Base-by-base conservation (phyloP, 2,888 invertebrate genomes). In the Crioceris asparagi region DNA sequence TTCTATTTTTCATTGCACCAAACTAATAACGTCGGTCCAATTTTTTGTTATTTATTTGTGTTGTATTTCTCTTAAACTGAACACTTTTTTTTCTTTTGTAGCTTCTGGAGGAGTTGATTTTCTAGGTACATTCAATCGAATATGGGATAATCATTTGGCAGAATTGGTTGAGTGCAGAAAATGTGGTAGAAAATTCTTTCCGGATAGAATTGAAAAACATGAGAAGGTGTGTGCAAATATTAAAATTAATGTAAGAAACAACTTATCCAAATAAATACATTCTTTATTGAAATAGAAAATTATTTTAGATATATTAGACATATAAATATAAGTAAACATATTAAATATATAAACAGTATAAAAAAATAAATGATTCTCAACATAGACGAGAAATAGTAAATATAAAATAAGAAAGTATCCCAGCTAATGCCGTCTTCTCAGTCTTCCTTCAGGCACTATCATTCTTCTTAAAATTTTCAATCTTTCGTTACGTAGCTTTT, bases 121-220 rank as follows among this genome's bases (percentile, higher is more conserved):
- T 36, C 43, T 52, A n/a, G 60, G 59, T 25, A 62, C 62, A 3
- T 62, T 61, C 41, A 46, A 61, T 36, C 45, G 62, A 21, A 60
- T 62, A 37, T 77, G 74, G 73, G 64, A 72, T 43, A 66, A 69
- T 14, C 67, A 74, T 41, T 62, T 75, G 30, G 59, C 61, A 3
- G 69, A 74, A 43, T 61, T 79, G 38, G 64, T 74, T 5, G 66
- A 69, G 3, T 79, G 79, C 53, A 58, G 60, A 21, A 68, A 64
- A 51, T 79, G 79, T 55, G 72, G 72, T 6, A 60, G 79, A 17
- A 75, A 70, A 29, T 79, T 79, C 60, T 69, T 72, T 47, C 75
- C 77, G 0, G 74, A 78, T 49, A 60, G 79, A 23, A 64, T 79
- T 3, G 60, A 67, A 44, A 45, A 32, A n/a, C 54, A 54, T 31